Evolutionary conservation across 1,140 invertebrate species (phyloP).

Genomic region (Notospermus geniculatus): DNA sequence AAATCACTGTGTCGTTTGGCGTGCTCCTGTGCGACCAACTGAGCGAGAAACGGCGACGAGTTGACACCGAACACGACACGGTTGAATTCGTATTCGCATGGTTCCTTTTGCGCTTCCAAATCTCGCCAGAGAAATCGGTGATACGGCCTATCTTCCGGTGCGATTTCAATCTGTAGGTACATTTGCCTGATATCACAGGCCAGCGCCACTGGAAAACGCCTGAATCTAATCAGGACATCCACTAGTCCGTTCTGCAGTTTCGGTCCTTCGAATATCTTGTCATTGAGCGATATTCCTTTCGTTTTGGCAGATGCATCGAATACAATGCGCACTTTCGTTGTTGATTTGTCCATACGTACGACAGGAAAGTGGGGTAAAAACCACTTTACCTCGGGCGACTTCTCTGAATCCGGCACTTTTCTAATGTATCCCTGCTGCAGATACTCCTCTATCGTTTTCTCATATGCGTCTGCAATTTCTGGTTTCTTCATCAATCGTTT

Average conservation of each 20-base stretch:
- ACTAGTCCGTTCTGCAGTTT: constrained; percentile 45
- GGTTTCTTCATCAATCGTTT: constrained; percentile 13
- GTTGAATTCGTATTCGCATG: constrained; percentile 14
- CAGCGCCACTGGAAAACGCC: constrained; percentile 22
- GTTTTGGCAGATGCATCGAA: constrained; percentile 26
- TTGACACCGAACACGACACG: constrained; percentile 17
- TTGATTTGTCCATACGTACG: constrained; percentile 12
- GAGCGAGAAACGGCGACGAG: constrained; percentile 17
- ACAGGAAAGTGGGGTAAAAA: constrained; percentile 25
- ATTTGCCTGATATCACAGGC: constrained; percentile 23
- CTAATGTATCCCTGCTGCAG: constrained; percentile 22
- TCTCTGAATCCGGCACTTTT: constrained; percentile 9
- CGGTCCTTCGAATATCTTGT: constrained; percentile 32
- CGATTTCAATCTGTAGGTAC: constrained; percentile 18
- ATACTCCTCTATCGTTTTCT: constrained; percentile 19
- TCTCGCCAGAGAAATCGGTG: constrained; percentile 21
- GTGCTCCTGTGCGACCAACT: constrained; percentile 13
- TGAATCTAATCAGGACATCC: constrained; percentile 31
- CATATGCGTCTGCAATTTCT: constrained; percentile 11
- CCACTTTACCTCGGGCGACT: constrained; percentile 9
- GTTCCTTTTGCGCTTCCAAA: constrained; percentile 1
- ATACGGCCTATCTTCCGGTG: constrained; percentile 10
- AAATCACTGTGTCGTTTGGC: constrained; percentile 2
- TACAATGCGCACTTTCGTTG: constrained; percentile 24
- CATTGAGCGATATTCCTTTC: constrained; percentile 15